Percentiles rank a stretch among this genome's conserved stretches.
phyloP scores from a whole-genome alignment of 2,113 vertebrate genomes.

The Oreochromis spilurus region DNA sequence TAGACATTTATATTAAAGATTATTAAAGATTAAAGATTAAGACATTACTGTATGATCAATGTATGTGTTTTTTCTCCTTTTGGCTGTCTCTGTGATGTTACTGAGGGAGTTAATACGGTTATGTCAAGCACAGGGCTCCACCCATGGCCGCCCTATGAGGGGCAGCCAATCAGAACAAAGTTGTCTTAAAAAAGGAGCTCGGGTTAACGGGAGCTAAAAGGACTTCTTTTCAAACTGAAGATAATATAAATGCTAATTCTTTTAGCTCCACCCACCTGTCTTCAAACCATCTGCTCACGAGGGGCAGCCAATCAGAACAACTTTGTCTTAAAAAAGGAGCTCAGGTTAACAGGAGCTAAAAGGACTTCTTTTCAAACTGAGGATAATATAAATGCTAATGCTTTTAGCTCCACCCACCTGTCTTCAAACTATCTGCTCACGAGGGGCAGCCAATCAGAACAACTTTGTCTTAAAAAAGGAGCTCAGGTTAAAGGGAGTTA shows the following conservation, averaged over 20 bases:
- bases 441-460: not conserved
- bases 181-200: rapidly evolving
- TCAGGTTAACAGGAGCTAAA: rapidly evolving
- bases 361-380: rapidly evolving
- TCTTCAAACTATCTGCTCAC: rapidly evolving
- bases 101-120: not conserved
- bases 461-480: not conserved
- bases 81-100: not conserved
- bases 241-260: rapidly evolving
- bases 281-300: rapidly evolving
- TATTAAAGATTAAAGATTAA: not conserved
- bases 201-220: rapidly evolving
- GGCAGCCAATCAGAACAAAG: not conserved
- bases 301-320: not conserved
- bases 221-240: not conserved
- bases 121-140: not conserved
- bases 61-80: not conserved
- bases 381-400: not conserved
- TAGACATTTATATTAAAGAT: not conserved
- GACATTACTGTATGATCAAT: not conserved
- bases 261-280: not conserved
- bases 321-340: rapidly evolving
- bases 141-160: not conserved
- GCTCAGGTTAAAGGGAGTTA: rapidly evolving
- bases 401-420: not conserved